Percentiles rank a stretch among this genome's conserved stretches.
phyloP scores from a whole-genome alignment of 2,113 vertebrate genomes.

The Chrysochloris asiatica region DNA sequence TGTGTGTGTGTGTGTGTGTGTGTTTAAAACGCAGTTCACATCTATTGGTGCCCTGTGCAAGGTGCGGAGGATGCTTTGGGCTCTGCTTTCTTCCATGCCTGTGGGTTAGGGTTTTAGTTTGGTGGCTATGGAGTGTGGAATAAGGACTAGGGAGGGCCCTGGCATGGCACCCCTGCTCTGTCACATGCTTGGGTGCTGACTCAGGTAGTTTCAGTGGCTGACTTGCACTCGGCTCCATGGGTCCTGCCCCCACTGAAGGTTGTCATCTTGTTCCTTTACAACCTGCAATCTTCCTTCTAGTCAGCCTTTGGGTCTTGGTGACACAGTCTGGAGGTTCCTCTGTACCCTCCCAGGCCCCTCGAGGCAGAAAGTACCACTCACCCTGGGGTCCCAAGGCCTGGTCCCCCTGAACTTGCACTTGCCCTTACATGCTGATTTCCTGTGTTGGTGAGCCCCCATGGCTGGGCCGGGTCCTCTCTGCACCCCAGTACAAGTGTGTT shows the following conservation, averaged over 20 bases:
- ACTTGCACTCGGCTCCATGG: accelerated
- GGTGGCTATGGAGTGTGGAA: background rate
- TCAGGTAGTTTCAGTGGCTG: background rate
- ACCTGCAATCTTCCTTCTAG: background rate
- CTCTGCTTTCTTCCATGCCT: background rate
- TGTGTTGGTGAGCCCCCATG: too few species aligned
- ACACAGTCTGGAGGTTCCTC: background rate
- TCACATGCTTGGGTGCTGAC: background rate
- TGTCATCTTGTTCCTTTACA: background rate
- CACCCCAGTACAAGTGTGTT: too few species aligned
- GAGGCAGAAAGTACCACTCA: background rate
- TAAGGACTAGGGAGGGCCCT: background rate
- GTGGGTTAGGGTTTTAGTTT: background rate
- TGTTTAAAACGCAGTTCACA: too few species aligned
- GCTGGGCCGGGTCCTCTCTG: too few species aligned
- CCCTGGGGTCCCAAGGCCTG: background rate
- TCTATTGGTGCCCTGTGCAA: accelerated
- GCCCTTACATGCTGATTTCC: too few species aligned
- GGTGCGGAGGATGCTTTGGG: accelerated
- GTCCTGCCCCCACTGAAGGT: background rate
- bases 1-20: too few species aligned
- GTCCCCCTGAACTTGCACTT: too few species aligned
- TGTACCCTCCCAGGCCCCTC: background rate
- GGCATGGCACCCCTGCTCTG: accelerated
- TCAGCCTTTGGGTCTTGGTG: background rate